Evolutionary conservation across 1,140 invertebrate species (phyloP), one percentile per base, ranked within the genome.

Genomic region (Orussus abietinus): DNA sequence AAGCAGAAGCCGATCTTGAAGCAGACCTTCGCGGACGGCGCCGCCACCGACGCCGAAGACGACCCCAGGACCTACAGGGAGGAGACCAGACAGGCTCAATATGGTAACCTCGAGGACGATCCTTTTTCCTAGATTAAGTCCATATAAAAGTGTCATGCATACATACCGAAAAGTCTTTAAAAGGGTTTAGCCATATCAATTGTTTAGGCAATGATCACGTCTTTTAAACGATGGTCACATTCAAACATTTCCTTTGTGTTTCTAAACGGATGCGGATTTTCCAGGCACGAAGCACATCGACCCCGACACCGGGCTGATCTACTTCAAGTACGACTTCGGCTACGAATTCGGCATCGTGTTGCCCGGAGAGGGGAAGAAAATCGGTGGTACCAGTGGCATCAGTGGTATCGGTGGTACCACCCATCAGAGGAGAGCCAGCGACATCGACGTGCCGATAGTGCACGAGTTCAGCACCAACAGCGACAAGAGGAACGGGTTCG

Each of bases 241-340:
- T n/a, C n/a, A n/a, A n/a, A n/a, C n/a, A n/a, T n/a, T n/a, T n/a
- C n/a, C n/a, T n/a, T n/a, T n/a, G n/a, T n/a, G n/a, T n/a, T n/a
- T n/a, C n/a, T n/a, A 45, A 36, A 45, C 5, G 44, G 38, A 4
- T 21, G 17, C 35, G 42, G 46, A 37, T 55, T 48, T 49, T 45
- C 15, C 55, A 86, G 85, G 85, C 62, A 84, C 83, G 45, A 86
- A 86, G 68, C 83, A 84, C 59, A 80, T 85, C 51, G 84, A 87
- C 68, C 83, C 82, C 47, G 81, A 85, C 52, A 85, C 83, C 15
- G 84, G 84, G 45, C 72, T 88, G 19, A 85, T 87, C 57, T 88
- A 87, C 71, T 88, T 87, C 76, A 88, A 88, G 69, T 87, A 88
- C 59, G 85, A 88, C 69, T 88, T 88, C 57, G 85, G 85, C 42